These are phyloP conservation scores for Erebia epiphron DNA, from an alignment of 2,888 invertebrate genomes.

Conservation along the genomic window DNA sequence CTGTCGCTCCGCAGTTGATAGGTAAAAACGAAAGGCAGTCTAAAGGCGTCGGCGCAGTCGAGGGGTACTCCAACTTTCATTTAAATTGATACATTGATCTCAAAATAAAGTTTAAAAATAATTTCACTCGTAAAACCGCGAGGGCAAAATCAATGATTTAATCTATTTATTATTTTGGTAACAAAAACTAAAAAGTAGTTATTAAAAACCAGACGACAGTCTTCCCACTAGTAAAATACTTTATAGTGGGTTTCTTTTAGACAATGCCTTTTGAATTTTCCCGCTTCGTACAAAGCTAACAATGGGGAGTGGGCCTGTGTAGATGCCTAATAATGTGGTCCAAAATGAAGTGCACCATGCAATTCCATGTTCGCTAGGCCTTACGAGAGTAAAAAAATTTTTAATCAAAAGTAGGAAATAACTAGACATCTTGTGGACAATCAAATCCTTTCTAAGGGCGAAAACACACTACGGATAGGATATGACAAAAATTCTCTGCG, in stretches of 20 bases:
- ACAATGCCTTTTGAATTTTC: conserved; percentile 20
- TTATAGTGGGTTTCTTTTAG: conserved; percentile 17
- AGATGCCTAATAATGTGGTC: conserved; percentile 8
- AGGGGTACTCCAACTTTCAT: too few species aligned
- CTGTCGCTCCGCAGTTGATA: too few species aligned
- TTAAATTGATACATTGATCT: too few species aligned
- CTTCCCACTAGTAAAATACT: conserved; percentile 8
- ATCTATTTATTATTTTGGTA: too few species aligned
- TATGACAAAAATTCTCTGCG: too few species aligned
- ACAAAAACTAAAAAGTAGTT: neutral
- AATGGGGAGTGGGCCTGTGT: conserved; percentile 4
- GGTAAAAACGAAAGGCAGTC: too few species aligned
- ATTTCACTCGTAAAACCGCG: too few species aligned
- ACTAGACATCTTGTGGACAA: too few species aligned
- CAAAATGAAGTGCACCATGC: conserved; percentile 9
- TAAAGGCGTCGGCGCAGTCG: too few species aligned
- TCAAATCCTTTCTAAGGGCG: neutral
- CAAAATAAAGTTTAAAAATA: too few species aligned
- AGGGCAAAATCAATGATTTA: too few species aligned
- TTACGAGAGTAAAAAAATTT: neutral
- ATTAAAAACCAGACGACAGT: neutral
- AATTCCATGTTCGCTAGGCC: conserved; percentile 3
- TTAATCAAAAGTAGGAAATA: conserved; percentile 1
- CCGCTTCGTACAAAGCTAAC: conserved; percentile 3
- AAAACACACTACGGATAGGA: too few species aligned